Base-by-base conservation (phyloP, 1,140 invertebrate genomes). In the Drosophila azteca region DNA sequence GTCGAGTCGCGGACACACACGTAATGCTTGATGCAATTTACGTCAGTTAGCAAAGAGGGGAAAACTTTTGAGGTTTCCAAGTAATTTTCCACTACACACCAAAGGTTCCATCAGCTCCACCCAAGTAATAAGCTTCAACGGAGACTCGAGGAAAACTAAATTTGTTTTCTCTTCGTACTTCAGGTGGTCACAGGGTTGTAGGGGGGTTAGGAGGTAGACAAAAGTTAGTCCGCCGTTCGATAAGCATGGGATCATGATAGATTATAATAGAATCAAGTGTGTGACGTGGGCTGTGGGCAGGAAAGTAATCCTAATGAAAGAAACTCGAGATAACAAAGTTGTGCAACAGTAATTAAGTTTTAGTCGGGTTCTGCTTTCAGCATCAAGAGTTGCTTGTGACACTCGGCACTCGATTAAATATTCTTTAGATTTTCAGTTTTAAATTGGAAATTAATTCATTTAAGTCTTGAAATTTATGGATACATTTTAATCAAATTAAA, bases 21-120 rank as follows among this genome's bases (percentile, higher is more conserved):
- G 70, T 62, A 69, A 57, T 77, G 72, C 77, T 70, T 67, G 52
- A 58, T 73, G 76, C 68, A 87, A 87, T 85, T 73, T 79, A 55
- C 65, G 81, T 77, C 68, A 87, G 51, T 64, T 81, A 63, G 63
- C 62, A 22, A 72, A 67, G 24, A 29, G 60, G 49, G 39, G 17
- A 63, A 67, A 76, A 67, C 71, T 76, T 76, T 76, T 76, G 55
- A 76, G 72, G 63, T 57, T 75, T 83, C 78, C 72, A 41, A 70
- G 63, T 78, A 66, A 75, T 66, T 75, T 87, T 68, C 54, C 76
- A 45, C 46, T 57, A 50, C 52, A 53, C 35, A 26, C 67, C 29
- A 62, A 63, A 71, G 54, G 60, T 60, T 62, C 50, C 26, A 29
- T 7, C 7, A 31, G 29, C 31, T 9, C 8, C 31, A 62, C 52